phyloP scores from a whole-genome alignment of 2,113 vertebrate genomes.

The Chrysochloris asiatica region DNA sequence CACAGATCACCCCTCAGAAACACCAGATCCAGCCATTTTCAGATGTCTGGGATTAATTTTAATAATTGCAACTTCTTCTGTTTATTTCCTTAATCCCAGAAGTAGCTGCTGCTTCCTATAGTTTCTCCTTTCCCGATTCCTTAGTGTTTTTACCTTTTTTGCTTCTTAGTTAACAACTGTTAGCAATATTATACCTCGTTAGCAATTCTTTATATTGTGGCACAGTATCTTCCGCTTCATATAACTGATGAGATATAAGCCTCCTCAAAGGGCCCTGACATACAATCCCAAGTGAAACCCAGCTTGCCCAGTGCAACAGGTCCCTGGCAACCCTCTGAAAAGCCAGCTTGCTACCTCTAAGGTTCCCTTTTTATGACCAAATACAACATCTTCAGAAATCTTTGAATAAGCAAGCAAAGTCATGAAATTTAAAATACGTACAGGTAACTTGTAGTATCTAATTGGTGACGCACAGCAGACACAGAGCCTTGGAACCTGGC shows the following conservation, averaged over 20 bases:
- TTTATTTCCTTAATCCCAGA: not conserved
- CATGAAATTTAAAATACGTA: not conserved
- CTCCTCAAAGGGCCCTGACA: not conserved
- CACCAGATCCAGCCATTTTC: not conserved
- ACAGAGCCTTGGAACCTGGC: not conserved
- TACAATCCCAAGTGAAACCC: not conserved
- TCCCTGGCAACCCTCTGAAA: not conserved
- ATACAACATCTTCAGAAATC: not conserved
- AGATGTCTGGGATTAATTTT: not conserved
- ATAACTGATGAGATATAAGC: conserved; percentile 1
- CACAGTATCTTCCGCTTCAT: not conserved
- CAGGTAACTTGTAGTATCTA: not conserved
- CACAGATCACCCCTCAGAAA: not conserved
- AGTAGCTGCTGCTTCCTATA: not conserved
- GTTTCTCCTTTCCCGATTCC: not conserved
- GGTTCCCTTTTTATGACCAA: not conserved
- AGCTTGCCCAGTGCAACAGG: not conserved
- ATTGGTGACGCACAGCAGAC: not conserved
- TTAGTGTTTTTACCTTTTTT: not conserved
- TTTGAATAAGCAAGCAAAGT: not conserved
- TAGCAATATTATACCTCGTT: not conserved
- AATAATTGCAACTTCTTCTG: not conserved
- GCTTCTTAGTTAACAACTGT: not conserved
- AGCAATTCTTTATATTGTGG: not conserved
- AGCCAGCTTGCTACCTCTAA: not conserved